Percentiles rank a stretch among this genome's conserved stretches.
Conservation (phyloP, 1,140 invertebrate species). For the Drosophila repleta region DNA sequence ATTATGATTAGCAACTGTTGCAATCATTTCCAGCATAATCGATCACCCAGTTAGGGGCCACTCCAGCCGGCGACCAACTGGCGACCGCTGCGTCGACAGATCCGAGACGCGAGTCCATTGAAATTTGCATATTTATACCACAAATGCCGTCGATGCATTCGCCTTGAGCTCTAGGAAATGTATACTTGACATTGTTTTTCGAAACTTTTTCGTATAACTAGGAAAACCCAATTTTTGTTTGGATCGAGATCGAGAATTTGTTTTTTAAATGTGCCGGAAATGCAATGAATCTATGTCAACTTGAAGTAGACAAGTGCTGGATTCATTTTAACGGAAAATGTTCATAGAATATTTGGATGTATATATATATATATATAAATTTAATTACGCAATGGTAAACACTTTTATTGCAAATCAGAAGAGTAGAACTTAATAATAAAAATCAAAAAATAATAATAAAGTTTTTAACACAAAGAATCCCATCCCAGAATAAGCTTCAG, state of each 20-base stretch:
- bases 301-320: neutral
- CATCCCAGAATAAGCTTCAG: too few relatives aligned
- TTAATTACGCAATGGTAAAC: too few relatives aligned
- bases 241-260: neutral
- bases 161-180: slow-evolving; percentile 17
- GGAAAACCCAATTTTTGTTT: slow-evolving; percentile 1
- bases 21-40: slow-evolving; percentile 73
- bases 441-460: too few relatives aligned
- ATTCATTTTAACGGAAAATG: neutral
- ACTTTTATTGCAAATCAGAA: too few relatives aligned
- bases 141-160: slow-evolving; percentile 18
- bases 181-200: slow-evolving; percentile 1
- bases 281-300: slow-evolving; percentile 1
- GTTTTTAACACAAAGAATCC: too few relatives aligned
- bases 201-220: neutral
- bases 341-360: too few relatives aligned
- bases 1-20: slow-evolving; percentile 60
- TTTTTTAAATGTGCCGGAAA: slow-evolving; percentile 4
- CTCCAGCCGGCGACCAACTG: slow-evolving; percentile 29
- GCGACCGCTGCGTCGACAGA: slow-evolving; percentile 31
- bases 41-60: slow-evolving; percentile 66
- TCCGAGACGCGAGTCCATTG: slow-evolving; percentile 32
- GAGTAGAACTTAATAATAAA: too few relatives aligned
- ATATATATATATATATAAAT: too few relatives aligned
- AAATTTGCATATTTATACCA: slow-evolving; percentile 47